Percentiles rank a stretch among this genome's conserved stretches.
phyloP scores from a whole-genome alignment of 2,888 invertebrate genomes.

The Fragum whitleyi region DNA sequence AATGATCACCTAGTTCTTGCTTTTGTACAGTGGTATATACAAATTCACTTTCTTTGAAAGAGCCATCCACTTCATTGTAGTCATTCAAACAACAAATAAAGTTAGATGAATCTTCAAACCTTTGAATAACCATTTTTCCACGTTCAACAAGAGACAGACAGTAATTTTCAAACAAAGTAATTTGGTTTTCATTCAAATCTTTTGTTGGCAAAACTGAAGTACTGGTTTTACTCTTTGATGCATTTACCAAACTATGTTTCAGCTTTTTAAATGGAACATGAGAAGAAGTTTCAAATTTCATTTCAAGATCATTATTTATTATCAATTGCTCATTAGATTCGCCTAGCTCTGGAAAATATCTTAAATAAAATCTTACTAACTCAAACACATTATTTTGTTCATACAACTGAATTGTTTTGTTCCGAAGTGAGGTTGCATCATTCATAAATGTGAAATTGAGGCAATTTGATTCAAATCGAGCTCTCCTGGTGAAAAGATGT shows the following conservation, averaged over 20 bases:
- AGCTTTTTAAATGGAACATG: no score
- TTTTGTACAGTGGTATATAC: not conserved
- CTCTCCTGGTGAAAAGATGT: not conserved
- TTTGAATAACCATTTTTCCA: not conserved
- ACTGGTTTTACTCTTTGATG: no score
- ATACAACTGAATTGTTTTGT: not conserved
- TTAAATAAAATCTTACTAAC: not conserved
- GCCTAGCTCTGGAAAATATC: not conserved
- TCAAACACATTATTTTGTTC: not conserved
- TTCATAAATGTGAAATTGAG: not conserved
- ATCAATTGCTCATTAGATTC: not conserved
- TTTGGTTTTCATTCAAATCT: not conserved
- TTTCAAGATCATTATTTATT: no score
- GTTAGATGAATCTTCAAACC: not conserved
- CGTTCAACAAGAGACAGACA: conserved; percentile 3
- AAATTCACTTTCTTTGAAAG: not conserved
- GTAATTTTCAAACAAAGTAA: not conserved
- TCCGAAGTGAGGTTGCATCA: not conserved
- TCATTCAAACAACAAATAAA: not conserved
- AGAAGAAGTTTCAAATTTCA: no score
- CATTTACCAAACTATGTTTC: no score
- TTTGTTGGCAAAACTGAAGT: no score
- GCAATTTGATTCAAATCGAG: not conserved
- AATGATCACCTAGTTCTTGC: not conserved
- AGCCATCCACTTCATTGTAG: conserved; percentile 3